These are phyloP conservation scores for Pipistrellus nathusii DNA, from an alignment of 2,797 vertebrate species.

Conservation along the genomic window DNA sequence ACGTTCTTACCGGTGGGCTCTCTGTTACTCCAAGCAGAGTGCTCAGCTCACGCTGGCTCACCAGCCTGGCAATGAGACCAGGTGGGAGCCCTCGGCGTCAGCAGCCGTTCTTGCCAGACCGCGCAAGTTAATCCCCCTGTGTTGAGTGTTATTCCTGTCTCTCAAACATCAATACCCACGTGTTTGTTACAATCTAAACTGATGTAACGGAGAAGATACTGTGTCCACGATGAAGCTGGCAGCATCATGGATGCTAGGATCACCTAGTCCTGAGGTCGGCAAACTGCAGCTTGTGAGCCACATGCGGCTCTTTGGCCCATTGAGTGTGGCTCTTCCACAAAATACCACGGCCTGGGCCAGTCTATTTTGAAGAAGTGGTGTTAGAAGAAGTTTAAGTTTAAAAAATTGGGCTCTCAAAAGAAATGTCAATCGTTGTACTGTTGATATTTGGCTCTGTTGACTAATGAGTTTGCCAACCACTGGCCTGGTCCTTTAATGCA, in stretches of 20 bases:
- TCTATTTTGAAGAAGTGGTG: too few species aligned
- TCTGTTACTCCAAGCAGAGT: not conserved
- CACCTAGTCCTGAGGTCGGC: not conserved
- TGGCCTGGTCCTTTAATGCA: not conserved
- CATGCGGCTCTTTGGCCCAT: too few species aligned
- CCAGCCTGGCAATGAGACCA: not conserved
- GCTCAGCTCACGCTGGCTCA: not conserved
- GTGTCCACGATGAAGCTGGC: not conserved
- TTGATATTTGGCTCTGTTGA: too few species aligned
- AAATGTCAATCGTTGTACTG: too few species aligned
- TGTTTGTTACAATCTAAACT: slow-evolving; percentile 25
- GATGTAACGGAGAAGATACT: not conserved
- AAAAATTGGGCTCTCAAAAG: too few species aligned
- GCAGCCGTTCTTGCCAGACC: not conserved
- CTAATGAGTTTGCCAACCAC: too few species aligned
- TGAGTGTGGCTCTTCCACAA: too few species aligned
- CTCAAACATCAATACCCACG: not conserved
- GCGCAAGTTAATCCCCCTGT: slow-evolving; percentile 6
- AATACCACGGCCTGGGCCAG: too few species aligned
- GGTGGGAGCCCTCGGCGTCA: not conserved
- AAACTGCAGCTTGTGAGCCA: too few species aligned
- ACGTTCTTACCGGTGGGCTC: not conserved
- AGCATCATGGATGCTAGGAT: fast-evolving
- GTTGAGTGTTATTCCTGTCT: not conserved
- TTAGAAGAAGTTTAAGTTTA: too few species aligned